These are phyloP conservation scores for Chondrosia reniformis DNA, from an alignment of 37 sponge, comb jelly and placozoan genomes.

Conservation along the genomic window DNA sequence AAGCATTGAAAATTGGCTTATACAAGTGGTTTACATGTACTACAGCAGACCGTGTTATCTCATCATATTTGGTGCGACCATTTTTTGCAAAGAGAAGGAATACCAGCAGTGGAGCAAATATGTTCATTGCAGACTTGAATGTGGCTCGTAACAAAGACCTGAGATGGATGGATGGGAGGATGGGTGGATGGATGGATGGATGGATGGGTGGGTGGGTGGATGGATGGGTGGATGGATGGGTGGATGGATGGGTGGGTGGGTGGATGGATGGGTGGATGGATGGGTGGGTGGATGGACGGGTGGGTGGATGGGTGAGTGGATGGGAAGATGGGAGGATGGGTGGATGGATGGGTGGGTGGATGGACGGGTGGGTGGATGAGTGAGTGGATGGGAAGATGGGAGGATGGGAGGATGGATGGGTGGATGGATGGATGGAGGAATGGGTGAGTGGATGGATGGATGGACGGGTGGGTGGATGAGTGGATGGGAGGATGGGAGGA, in stretches of 20 bases:
- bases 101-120: not conserved
- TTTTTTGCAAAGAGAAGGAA: not conserved
- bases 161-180: not conserved
- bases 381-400: not conserved
- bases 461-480: not conserved
- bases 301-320: not conserved
- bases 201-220: not conserved
- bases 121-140: not conserved
- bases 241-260: not conserved
- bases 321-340: too few relatives aligned
- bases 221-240: not conserved
- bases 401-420: not conserved
- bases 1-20: constrained; percentile 7
- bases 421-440: not conserved
- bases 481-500: not conserved
- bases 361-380: too few relatives aligned
- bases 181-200: not conserved
- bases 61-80: constrained; percentile 6
- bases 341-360: not conserved
- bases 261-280: not conserved
- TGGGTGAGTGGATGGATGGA: not conserved
- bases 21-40: constrained; percentile 4
- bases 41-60: not conserved
- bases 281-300: not conserved
- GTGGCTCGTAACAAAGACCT: constrained; percentile 10